phyloP scores from a whole-genome alignment of 1,140 invertebrate genomes.

The Temnothorax curvispinosus region DNA sequence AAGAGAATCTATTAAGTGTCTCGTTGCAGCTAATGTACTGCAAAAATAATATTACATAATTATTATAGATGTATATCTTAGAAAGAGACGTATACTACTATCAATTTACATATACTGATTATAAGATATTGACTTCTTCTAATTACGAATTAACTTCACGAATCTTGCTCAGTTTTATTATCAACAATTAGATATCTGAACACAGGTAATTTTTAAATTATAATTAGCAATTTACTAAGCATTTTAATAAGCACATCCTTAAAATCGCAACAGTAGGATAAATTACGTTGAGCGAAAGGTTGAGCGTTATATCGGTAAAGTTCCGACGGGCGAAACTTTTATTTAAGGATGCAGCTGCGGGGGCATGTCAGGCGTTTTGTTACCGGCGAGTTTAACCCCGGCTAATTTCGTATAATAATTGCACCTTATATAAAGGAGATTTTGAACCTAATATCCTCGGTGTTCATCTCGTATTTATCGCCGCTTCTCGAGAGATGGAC shows the following conservation, averaged over 20 bases:
- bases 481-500: constrained; percentile 29
- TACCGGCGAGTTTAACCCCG: constrained; percentile 41
- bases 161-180: neutral
- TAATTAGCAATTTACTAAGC: neutral
- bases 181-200: neutral
- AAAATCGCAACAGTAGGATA: constrained; percentile 11
- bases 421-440: constrained; percentile 42
- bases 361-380: constrained; percentile 46
- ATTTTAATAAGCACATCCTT: neutral
- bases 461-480: constrained; percentile 48
- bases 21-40: neutral
- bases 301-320: constrained; percentile 52
- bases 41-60: neutral
- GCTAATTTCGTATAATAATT: constrained; percentile 62
- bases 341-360: constrained; percentile 49
- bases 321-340: constrained; percentile 55
- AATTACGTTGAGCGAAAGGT: constrained; percentile 21
- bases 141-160: neutral
- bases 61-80: neutral
- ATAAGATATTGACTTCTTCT: neutral
- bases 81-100: neutral
- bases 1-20: neutral
- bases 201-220: neutral
- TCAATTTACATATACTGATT: neutral
- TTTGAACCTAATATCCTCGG: constrained; percentile 43